Conservation (phyloP, 2,888 invertebrate species). For the Heliconius sara region DNA sequence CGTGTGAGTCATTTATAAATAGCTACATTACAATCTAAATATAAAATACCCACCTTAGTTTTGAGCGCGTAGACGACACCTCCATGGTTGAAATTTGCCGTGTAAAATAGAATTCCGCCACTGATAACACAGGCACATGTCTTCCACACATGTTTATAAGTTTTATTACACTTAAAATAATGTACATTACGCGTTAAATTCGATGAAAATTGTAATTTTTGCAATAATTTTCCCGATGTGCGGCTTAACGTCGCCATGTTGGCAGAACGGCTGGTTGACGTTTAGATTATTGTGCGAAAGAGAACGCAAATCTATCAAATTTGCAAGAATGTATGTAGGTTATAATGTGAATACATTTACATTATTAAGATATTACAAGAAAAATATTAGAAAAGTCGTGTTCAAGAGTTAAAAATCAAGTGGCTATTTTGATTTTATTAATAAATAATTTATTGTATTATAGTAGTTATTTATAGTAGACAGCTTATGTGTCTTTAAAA, state of each 20-base stretch:
- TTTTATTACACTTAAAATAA: conserved; percentile 63
- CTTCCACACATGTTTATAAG: conserved; percentile 62
- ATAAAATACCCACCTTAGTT: conserved; percentile 68
- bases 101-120: conserved; percentile 71
- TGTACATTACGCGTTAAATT: conserved; percentile 67
- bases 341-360: not conserved
- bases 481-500: not conserved
- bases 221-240: conserved; percentile 72
- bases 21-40: conserved; percentile 36
- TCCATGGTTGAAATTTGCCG: conserved; percentile 64
- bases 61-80: conserved; percentile 77
- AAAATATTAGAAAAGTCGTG: not conserved
- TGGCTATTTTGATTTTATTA: not conserved
- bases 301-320: conserved; percentile 49
- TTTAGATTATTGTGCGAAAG: conserved; percentile 53
- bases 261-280: conserved; percentile 73
- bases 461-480: not conserved
- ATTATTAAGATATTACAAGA: not conserved
- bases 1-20: conserved; percentile 35
- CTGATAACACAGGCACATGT: conserved; percentile 77
- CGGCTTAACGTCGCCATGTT: conserved; percentile 82
- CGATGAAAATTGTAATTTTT: conserved; percentile 68
- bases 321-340: not conserved
- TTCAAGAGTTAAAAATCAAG: too few species aligned
- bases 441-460: not conserved